Base-by-base conservation (phyloP, 2,888 invertebrate genomes). In the Ochropacha duplaris region DNA sequence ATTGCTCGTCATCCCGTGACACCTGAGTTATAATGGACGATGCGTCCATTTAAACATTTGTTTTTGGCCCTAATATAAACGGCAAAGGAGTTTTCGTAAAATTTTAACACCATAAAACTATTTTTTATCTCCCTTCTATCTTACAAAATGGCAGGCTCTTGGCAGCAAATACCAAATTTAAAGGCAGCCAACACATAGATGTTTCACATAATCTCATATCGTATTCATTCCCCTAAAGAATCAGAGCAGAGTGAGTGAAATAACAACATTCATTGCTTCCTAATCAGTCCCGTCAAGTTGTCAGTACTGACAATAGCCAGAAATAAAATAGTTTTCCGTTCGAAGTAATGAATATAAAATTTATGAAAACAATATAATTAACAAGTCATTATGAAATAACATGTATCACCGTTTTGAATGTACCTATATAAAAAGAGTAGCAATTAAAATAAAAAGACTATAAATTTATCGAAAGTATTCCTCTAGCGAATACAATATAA, bases 21-120 rank as follows among this genome's bases (percentile, higher is more conserved):
- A 98, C 98, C 96, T 98, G 98, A 94, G 98, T 98, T 94, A 98
- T 98, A 95, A 98, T 98, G 96, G 98, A 98, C 97, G 98, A 97
- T 96, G 97, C 97, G 97, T 98, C 98, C 98, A 98, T 98, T 93
- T 93, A 93, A 91, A 92, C 93, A 93, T 93, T 92, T 92, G 90
- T 87, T 93, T 88, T 86, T 86, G 83, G 88, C 87, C 91, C 80
- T 89, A 87, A 83, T 83, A 87, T 78, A 88, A 92, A 90, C 86
- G 91, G 93, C 88, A 91, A 92, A 86, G 80, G 81, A 82, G 86
- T 84, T 88, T 86, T 84, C 84, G 84, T 88, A 83, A 81, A 88
- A 91, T 86, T 87, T 91, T 87, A 92, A 90, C 90, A 93, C 92
- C 92, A 92, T 92, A 92, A 88, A 93, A 92, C 90, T 90, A 92